These are phyloP conservation scores for Bothrops alternatus DNA, from an alignment of 2,797 vertebrate genomes.

Conservation along the genomic window DNA sequence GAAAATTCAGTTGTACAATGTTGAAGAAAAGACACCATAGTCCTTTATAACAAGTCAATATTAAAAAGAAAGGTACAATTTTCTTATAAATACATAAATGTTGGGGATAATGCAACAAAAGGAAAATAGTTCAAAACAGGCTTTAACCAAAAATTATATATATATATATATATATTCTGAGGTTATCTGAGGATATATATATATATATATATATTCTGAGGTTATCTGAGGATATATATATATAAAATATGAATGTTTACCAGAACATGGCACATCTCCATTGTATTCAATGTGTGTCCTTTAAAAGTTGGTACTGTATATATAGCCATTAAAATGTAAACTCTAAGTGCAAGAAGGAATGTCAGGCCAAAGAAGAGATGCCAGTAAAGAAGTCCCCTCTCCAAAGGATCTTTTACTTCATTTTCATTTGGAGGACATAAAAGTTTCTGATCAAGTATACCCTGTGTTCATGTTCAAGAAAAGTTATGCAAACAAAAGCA, in stretches of 20 bases:
- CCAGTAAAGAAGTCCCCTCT: conserved; percentile 64
- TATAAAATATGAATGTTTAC: conserved; percentile 82
- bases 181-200: too few relatives aligned
- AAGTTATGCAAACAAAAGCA: conserved; percentile 71
- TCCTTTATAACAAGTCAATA: conserved; percentile 91
- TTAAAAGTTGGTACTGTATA: conserved; percentile 72
- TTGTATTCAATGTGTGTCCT: conserved; percentile 73
- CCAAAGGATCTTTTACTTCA: conserved; percentile 70
- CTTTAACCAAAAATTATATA: conserved; percentile 94
- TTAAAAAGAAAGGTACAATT: conserved; percentile 87
- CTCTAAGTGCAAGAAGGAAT: conserved; percentile 99
- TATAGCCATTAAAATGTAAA: conserved; percentile 97
- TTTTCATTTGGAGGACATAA: conserved; percentile 82
- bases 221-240: too few relatives aligned
- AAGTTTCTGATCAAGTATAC: conserved; percentile 95
- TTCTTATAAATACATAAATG: conserved; percentile 94
- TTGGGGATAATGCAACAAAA: conserved; percentile 85
- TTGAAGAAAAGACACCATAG: conserved; percentile 87
- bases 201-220: too few relatives aligned
- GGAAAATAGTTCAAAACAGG: conserved; percentile 87
- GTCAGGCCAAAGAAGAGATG: conserved; percentile 77
- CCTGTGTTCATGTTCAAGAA: conserved; percentile 97
- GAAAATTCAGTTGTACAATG: conserved; percentile 89
- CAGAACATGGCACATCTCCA: conserved; percentile 85
- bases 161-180: conserved; percentile 68